Conservation (phyloP, 1,140 invertebrate species). For the Caenorhabditis remanei region DNA sequence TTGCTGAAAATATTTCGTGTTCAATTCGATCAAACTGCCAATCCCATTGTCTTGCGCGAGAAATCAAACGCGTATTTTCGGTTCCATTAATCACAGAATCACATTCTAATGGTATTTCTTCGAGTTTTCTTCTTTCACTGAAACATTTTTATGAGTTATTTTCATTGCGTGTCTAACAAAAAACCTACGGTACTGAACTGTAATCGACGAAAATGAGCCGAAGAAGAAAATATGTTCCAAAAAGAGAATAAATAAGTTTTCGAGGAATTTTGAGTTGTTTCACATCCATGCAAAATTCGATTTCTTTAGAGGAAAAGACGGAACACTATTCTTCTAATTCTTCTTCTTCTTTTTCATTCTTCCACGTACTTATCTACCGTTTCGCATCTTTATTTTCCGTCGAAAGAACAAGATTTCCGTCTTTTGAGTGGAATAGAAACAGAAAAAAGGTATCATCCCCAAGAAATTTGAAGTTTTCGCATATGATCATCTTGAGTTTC, state of each 20-base stretch:
- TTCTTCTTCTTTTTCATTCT: conserved; percentile 42
- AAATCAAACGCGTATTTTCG: not conserved
- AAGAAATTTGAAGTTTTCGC: conserved; percentile 19
- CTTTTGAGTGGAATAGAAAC: not conserved
- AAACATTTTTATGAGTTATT: not conserved
- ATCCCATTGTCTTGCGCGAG: conserved; percentile 5
- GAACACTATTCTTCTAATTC: not conserved
- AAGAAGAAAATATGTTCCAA: not conserved
- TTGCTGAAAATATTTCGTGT: not conserved
- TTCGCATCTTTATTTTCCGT: not conserved
- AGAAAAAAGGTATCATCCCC: not conserved
- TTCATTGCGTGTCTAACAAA: not conserved
- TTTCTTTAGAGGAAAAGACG: not conserved
- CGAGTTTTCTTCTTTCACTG: not conserved
- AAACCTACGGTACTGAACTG: not conserved
- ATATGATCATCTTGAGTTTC: conserved; percentile 36
- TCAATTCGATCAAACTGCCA: conserved; percentile 17
- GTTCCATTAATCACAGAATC: conserved; percentile 30
- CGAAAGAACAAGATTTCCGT: conserved; percentile 6
- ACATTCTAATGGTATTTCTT: conserved; percentile 20
- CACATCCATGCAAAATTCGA: not conserved
- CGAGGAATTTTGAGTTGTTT: not conserved
- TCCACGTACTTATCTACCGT: conserved; percentile 29
- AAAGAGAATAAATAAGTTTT: not conserved
- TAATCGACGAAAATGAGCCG: conserved; percentile 2